Evolutionary conservation across 2,888 invertebrate genomes (phyloP).

Genomic region (Tromatobia lineatoria): DNA sequence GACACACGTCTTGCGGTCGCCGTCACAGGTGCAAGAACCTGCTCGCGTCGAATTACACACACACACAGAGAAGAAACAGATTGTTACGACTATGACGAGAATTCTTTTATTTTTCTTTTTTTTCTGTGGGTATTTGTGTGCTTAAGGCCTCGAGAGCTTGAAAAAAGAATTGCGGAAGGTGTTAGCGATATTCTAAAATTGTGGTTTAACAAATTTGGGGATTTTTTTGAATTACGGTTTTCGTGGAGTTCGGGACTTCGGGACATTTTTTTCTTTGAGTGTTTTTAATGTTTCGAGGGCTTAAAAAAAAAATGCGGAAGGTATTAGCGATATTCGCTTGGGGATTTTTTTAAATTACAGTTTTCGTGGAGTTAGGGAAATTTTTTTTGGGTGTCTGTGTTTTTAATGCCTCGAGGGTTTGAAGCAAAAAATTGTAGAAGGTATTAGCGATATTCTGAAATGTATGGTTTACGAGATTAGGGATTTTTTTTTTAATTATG

Average conservation of each 20-base stretch:
- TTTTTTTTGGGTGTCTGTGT: no score
- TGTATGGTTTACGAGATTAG: no score
- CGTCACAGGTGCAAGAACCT: constrained; percentile 32
- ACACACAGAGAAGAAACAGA: constrained; percentile 1
- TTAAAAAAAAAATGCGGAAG: background rate
- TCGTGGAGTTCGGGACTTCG: no score
- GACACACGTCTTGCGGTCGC: constrained; percentile 31
- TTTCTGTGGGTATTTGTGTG: background rate
- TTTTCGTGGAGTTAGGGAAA: no score
- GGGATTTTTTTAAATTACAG: background rate
- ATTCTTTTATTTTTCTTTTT: background rate
- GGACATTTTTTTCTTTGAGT: background rate
- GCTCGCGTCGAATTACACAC: constrained; percentile 24
- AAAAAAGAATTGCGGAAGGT: background rate
- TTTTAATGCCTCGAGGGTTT: no score
- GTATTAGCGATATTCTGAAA: no score
- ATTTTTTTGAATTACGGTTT: background rate
- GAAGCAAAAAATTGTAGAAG: no score
- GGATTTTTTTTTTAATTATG: no score
- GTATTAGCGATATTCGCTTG: background rate
- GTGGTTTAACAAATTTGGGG: background rate
- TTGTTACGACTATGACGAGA: background rate
- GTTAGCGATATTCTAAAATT: background rate
- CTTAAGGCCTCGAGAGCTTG: background rate
- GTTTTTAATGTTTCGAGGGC: background rate